Evolutionary conservation across 2,113 vertebrate genomes (phyloP).

Genomic region (Perca fluviatilis): DNA sequence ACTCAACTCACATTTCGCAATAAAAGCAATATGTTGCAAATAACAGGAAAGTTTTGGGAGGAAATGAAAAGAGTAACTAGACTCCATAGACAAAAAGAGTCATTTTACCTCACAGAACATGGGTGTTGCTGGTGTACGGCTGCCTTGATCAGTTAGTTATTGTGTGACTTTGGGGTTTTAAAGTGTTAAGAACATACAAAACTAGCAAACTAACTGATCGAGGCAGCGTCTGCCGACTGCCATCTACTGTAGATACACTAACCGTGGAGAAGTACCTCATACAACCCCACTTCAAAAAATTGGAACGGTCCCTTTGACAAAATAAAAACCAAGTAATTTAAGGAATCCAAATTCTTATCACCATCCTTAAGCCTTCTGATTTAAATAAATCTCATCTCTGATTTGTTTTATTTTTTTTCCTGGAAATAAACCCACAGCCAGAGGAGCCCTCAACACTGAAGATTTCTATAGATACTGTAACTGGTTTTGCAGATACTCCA

Average conservation of each 20-base stretch:
- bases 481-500: slow-evolving; percentile 7
- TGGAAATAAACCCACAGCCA: not conserved
- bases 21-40: not conserved
- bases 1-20: not conserved
- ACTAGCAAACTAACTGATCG: too few species aligned
- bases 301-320: not conserved
- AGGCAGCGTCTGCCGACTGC: too few species aligned
- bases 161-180: too few species aligned
- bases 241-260: too few species aligned
- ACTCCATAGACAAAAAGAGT: too few species aligned
- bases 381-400: not conserved
- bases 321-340: not conserved
- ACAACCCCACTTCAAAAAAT: too few species aligned
- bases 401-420: not conserved
- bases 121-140: too few species aligned
- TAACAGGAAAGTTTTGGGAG: not conserved
- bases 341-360: not conserved
- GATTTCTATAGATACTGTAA: not conserved
- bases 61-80: not conserved
- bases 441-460: not conserved
- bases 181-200: too few species aligned
- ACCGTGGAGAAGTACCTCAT: too few species aligned
- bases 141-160: too few species aligned
- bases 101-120: too few species aligned
- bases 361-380: not conserved